phyloP scores from a whole-genome alignment of 2,888 invertebrate species.

The Mythimna ferrago region DNA sequence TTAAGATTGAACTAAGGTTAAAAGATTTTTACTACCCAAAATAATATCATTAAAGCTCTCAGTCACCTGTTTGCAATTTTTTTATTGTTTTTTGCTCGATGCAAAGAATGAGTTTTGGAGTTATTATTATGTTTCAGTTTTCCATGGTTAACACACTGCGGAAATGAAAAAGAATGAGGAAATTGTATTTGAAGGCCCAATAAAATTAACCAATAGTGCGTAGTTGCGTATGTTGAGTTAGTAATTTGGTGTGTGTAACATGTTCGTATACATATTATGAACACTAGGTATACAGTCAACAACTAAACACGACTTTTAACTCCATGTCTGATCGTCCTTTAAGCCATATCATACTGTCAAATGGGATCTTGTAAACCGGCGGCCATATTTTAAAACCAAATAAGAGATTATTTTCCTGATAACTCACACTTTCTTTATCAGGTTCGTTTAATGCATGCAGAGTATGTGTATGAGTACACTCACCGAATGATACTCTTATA shows the following conservation, averaged over 20 bases:
- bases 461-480: too few species aligned
- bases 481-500: too few species aligned
- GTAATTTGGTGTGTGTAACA: background rate
- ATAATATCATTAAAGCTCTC: too few species aligned
- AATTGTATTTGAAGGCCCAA: background rate
- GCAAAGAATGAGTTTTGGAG: too few species aligned
- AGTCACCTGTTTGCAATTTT: too few species aligned
- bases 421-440: background rate
- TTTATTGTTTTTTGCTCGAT: too few species aligned
- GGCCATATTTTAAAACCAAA: constrained; percentile 4
- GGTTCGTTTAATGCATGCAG: background rate
- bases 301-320: background rate
- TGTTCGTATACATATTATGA: background rate
- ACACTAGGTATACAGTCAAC: background rate
- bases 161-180: too few species aligned
- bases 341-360: constrained; percentile 14
- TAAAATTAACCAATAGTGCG: background rate
- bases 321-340: background rate
- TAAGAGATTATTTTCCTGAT: constrained; percentile 19
- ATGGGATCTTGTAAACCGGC: background rate
- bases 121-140: background rate
- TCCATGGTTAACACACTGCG: background rate
- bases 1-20: too few species aligned
- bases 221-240: background rate
- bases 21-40: too few species aligned